phyloP scores from a whole-genome alignment of 2,888 invertebrate species.

The Rotaria macrura region DNA sequence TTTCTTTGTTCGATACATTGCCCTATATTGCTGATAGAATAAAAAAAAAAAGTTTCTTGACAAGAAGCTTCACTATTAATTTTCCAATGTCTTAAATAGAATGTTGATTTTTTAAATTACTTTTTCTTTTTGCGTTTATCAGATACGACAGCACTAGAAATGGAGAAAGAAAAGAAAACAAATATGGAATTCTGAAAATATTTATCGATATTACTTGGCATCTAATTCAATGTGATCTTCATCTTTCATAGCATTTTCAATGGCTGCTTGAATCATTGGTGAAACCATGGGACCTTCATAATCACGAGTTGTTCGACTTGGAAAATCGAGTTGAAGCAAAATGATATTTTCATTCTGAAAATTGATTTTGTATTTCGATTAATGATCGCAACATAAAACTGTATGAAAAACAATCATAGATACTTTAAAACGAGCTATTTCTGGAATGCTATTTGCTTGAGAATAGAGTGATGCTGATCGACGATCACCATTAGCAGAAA shows the following conservation, averaged over 20 bases:
- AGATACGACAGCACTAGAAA: neutral
- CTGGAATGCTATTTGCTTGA: constrained; percentile 41
- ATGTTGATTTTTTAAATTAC: neutral
- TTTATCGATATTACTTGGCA: constrained; percentile 33
- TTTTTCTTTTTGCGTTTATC: neutral
- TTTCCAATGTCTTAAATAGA: too few species aligned
- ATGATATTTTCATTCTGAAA: constrained; percentile 61
- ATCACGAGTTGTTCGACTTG: constrained; percentile 64
- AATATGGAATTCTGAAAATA: neutral
- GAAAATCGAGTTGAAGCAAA: constrained; percentile 64
- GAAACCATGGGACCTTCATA: constrained; percentile 63
- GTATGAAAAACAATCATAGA: neutral
- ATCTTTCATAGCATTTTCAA: constrained; percentile 58
- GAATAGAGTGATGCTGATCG: constrained; percentile 58
- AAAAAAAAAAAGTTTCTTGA: too few species aligned
- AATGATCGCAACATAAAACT: too few species aligned
- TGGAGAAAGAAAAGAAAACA: neutral
- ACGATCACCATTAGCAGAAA: constrained; percentile 58
- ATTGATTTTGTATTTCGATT: too few species aligned
- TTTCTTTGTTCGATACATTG: too few species aligned
- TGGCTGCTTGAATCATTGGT: constrained; percentile 62
- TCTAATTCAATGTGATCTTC: constrained; percentile 51
- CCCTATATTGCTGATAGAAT: too few species aligned
- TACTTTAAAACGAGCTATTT: constrained; percentile 50
- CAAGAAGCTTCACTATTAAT: too few species aligned